These are phyloP conservation scores for Gryllus bimaculatus DNA, from an alignment of 1,140 invertebrate genomes.

Conservation along the genomic window DNA sequence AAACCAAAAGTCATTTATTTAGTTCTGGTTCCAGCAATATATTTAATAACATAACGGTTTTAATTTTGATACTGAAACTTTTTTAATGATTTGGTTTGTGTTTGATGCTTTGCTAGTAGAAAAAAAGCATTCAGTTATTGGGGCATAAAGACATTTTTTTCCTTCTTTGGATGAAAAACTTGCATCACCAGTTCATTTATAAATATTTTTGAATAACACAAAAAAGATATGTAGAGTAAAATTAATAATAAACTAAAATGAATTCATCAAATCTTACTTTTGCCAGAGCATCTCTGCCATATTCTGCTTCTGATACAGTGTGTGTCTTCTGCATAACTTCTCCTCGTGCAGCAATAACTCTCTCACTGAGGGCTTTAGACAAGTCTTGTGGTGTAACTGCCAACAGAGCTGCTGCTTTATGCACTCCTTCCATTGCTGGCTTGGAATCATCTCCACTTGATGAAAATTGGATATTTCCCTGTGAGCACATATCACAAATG, in stretches of 20 bases:
- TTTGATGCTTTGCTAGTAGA: neutral
- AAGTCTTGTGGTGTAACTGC: constrained; percentile 64
- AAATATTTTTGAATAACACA: neutral
- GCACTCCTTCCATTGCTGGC: constrained; percentile 49
- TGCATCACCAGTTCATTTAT: neutral
- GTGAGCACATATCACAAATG: neutral
- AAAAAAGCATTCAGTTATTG: too few relatives aligned
- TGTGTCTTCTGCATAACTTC: constrained; percentile 91
- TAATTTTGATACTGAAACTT: neutral
- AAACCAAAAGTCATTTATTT: too few relatives aligned
- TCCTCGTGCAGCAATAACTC: constrained; percentile 86
- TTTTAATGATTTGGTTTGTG: neutral
- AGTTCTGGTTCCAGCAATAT: neutral
- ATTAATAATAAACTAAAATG: neutral
- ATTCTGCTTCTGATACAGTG: constrained; percentile 68
- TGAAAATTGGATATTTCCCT: constrained; percentile 64
- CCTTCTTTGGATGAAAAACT: neutral
- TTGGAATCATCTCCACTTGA: constrained; percentile 52
- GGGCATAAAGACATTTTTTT: neutral
- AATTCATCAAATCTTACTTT: constrained; percentile 47
- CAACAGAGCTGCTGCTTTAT: constrained; percentile 57
- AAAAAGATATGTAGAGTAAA: neutral
- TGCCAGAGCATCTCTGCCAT: constrained; percentile 86
- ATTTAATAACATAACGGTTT: neutral
- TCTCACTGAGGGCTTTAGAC: constrained; percentile 63